Evolutionary conservation across 2,113 vertebrate species (phyloP).

Genomic region (Piprites chloris): DNA sequence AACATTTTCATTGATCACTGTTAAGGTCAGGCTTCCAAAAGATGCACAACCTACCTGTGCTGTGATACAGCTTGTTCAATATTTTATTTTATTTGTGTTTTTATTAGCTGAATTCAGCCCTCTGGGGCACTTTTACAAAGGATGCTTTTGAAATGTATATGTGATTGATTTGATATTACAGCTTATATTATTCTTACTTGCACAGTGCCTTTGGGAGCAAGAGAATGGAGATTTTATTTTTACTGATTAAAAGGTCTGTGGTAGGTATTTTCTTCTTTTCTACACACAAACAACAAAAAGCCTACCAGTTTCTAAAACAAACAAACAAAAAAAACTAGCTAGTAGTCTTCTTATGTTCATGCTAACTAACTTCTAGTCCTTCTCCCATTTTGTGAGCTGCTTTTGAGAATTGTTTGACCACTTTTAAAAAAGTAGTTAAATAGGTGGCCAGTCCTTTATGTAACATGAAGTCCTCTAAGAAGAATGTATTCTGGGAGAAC

Average conservation of each 20-base stretch:
- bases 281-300: background rate
- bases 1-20: background rate
- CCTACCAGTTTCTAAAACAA: background rate
- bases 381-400: background rate
- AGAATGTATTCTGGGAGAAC: background rate
- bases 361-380: background rate
- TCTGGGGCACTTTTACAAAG: background rate
- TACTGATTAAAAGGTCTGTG: slow-evolving; percentile 15
- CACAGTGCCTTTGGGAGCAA: slow-evolving; percentile 41
- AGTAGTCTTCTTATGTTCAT: background rate
- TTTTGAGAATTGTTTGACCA: background rate
- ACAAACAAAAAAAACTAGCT: background rate
- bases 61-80: slow-evolving; percentile 42
- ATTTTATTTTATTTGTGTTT: slow-evolving; percentile 42
- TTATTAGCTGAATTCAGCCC: slow-evolving; percentile 40
- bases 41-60: background rate
- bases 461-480: background rate
- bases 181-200: slow-evolving; percentile 44
- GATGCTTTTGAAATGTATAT: slow-evolving; percentile 65
- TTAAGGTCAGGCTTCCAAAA: slow-evolving; percentile 15
- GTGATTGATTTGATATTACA: slow-evolving; percentile 61
- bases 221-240: slow-evolving; percentile 36
- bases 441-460: background rate
- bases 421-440: background rate
- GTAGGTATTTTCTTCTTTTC: background rate